Evolutionary conservation across 92 coral and sea anemone species (phyloP), one percentile per base, ranked within the genome.

Genomic region (Porites rus): DNA sequence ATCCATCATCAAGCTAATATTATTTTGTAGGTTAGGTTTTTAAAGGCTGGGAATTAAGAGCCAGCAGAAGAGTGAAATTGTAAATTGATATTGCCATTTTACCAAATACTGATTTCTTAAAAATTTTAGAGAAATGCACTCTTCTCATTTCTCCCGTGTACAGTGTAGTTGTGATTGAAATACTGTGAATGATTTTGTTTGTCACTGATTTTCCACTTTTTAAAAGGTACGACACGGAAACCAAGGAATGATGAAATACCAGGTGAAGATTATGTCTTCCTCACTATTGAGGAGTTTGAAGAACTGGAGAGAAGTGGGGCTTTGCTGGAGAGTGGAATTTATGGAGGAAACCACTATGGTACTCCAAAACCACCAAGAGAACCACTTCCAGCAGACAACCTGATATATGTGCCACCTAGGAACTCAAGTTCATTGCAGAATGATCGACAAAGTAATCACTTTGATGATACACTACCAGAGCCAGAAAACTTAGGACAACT

Each of bases 341-440:
- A 86, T 84, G 99, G 89, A 14, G 99, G 96, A 11, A 97, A 97
- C 78, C 95, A 84, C 50, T 97, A 97, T 78, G 99, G 99, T 50
- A 97, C 99, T 14, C 99, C 99, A 1, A 97, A 97, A 88, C 99
- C 99, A 25, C 99, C 99, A 1, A 90, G 78, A 21, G 82, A 85
- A 4, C 88, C 84, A 1, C 13, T 81, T 4, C 86, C 79, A 2
- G 69, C 86, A 17, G 88, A 82, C 43, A 69, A 85, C 63, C 17
- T 74, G 75, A 81, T 85, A 52, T 79, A 80, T 65, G 79, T 79
- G 0, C 87, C 93, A 21, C 70, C 69, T 21, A 80, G 67, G 73
- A 65, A 25, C 11, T 79, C 51, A 53, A 53, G 51, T 19, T 54
- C 80, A 7, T n/a, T 18, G 31, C 51, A 60, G 19, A 74, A 51